Percentiles rank a stretch among this genome's conserved stretches.
Conservation (phyloP, 2,797 vertebrate species). For the Furcifer pardalis region DNA sequence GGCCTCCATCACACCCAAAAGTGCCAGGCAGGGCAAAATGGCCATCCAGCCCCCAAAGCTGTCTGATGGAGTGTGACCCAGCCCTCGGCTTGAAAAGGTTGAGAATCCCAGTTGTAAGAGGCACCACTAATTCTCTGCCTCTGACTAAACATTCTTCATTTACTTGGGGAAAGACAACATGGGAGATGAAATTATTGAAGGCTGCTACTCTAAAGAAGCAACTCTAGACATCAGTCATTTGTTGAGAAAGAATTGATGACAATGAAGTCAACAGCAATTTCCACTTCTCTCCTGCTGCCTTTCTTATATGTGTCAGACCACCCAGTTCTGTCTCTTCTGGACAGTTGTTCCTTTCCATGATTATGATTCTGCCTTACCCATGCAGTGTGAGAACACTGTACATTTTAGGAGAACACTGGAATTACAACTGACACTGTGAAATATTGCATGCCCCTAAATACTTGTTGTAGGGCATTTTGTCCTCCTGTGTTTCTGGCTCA, state of each 20-base stretch:
- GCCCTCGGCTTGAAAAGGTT: too few relatives aligned
- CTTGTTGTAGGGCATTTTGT: not conserved
- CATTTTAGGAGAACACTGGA: not conserved
- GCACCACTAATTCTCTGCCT: too few relatives aligned
- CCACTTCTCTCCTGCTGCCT: too few relatives aligned
- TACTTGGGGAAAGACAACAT: too few relatives aligned
- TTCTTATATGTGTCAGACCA: not conserved
- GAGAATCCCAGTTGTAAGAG: too few relatives aligned
- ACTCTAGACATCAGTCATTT: not conserved
- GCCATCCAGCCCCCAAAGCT: too few relatives aligned
- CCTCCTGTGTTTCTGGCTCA: not conserved
- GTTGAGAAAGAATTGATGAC: not conserved
- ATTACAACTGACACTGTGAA: not conserved
- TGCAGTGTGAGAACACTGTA: not conserved
- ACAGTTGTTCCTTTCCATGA: not conserved
- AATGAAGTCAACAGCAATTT: not conserved
- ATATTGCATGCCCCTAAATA: rapidly evolving
- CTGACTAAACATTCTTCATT: too few relatives aligned
- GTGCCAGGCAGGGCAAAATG: too few relatives aligned
- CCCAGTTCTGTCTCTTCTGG: not conserved
- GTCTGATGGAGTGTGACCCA: too few relatives aligned
- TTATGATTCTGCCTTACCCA: rapidly evolving
- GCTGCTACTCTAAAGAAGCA: too few relatives aligned
- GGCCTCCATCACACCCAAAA: too few relatives aligned
- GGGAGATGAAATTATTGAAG: too few relatives aligned